phyloP scores from a whole-genome alignment of 2,888 invertebrate species.

The Conus canariensis region DNA sequence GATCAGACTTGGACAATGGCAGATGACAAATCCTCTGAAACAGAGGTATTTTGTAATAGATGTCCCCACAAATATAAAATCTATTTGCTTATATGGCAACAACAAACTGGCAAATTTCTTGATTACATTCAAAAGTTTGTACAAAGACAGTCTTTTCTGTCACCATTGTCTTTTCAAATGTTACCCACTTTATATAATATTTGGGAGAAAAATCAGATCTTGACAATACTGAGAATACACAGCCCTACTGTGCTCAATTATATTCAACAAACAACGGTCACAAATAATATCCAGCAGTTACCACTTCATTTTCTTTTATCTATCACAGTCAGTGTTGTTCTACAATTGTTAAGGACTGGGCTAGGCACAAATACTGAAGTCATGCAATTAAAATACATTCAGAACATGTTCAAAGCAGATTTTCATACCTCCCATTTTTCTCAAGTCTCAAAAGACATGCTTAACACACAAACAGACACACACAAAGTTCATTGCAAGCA shows the following conservation, averaged over 20 bases:
- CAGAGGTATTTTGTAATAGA: no score
- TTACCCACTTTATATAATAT: no score
- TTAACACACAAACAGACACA: background rate
- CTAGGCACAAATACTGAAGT: background rate
- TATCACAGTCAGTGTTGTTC: background rate
- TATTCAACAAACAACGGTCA: background rate
- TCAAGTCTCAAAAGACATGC: background rate
- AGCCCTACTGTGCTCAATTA: background rate
- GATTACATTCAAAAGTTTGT: no score
- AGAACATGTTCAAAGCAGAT: background rate
- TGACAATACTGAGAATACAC: background rate
- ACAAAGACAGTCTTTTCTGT: no score
- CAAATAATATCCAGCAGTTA: background rate
- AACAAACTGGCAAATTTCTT: no score
- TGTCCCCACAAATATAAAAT: no score
- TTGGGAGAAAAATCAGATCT: background rate
- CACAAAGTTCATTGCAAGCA: background rate
- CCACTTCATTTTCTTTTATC: background rate
- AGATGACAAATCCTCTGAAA: no score
- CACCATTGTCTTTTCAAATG: no score
- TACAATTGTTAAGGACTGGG: background rate
- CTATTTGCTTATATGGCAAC: no score
- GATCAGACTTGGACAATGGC: no score
- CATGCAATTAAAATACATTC: background rate
- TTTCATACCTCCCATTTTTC: background rate